A percentile compares a stretch with the other conserved stretches of the same genome.
Conservation (phyloP, 2,797 vertebrate species). For the Heterohyrax brucei region DNA sequence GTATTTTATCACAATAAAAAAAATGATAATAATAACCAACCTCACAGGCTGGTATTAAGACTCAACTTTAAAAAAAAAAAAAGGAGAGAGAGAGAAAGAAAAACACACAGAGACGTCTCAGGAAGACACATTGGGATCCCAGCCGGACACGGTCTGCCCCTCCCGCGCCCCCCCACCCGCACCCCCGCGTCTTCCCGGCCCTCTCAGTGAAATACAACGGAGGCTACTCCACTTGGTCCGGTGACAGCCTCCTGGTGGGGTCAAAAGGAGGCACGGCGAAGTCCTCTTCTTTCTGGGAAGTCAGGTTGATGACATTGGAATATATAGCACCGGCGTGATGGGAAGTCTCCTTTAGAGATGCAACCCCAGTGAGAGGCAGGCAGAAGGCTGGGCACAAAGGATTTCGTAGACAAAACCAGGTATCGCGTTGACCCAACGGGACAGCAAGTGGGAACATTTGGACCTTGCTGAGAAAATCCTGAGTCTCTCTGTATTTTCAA, state of each 20-base stretch:
- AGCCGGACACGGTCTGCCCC: neutral
- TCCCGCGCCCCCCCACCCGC: no score
- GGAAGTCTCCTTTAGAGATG: constrained; percentile 64
- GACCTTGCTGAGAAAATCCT: neutral
- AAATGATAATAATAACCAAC: neutral
- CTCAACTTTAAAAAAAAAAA: neutral
- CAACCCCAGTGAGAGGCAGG: constrained; percentile 16
- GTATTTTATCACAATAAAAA: neutral
- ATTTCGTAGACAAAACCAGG: neutral
- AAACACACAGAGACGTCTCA: neutral
- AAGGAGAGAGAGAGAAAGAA: neutral
- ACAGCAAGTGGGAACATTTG: neutral
- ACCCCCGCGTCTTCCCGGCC: neutral
- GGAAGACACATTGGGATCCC: neutral
- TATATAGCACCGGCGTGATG: constrained; percentile 57
- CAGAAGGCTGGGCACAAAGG: neutral
- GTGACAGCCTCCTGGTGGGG: neutral
- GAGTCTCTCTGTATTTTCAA: neutral
- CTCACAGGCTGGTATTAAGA: neutral
- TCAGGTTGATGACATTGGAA: constrained; percentile 66
- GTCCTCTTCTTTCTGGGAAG: constrained; percentile 8
- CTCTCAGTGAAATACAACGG: constrained; percentile 65
- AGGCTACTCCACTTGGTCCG: constrained; percentile 75
- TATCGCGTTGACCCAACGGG: accelerated
- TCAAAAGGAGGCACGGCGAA: constrained; percentile 61